Percentiles rank a stretch among this genome's conserved stretches.
Evolutionary conservation across 2,888 invertebrate species (phyloP).

Genomic region (Callyntrura guangdongensis): DNA sequence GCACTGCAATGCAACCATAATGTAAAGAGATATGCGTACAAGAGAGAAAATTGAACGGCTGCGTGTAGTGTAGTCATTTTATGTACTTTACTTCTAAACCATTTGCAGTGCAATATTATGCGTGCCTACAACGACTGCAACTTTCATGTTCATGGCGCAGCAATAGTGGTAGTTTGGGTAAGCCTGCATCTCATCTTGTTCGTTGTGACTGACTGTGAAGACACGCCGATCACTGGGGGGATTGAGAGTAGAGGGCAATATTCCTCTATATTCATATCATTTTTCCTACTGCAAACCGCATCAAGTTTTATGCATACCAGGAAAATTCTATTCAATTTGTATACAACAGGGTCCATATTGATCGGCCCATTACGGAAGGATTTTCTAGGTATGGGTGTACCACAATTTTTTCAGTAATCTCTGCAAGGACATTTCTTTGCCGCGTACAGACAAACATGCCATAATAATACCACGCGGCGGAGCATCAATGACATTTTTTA

Average conservation of each 20-base stretch:
- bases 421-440: conserved; percentile 22
- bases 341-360: conserved; percentile 10
- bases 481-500: neutral
- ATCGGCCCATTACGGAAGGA: conserved; percentile 34
- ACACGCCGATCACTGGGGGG: conserved; percentile 26
- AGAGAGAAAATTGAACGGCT: conserved; percentile 51
- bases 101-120: conserved; percentile 31
- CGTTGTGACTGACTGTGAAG: conserved; percentile 25
- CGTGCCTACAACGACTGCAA: too few species aligned
- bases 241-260: conserved; percentile 3
- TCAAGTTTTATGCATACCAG: neutral
- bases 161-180: neutral
- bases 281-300: neutral
- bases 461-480: neutral
- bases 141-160: neutral
- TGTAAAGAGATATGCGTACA: neutral
- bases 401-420: conserved; percentile 4
- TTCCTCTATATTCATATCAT: conserved; percentile 2
- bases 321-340: neutral
- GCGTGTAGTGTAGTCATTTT: neutral
- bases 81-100: neutral
- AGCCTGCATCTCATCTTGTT: conserved; percentile 35
- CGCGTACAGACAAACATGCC: neutral
- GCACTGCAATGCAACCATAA: neutral
- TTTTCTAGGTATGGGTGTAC: conserved; percentile 2